Evolutionary conservation across 2,113 vertebrate genomes (phyloP), one percentile per base, ranked within the genome.

Genomic region (Dolichallabes microphthalmus): DNA sequence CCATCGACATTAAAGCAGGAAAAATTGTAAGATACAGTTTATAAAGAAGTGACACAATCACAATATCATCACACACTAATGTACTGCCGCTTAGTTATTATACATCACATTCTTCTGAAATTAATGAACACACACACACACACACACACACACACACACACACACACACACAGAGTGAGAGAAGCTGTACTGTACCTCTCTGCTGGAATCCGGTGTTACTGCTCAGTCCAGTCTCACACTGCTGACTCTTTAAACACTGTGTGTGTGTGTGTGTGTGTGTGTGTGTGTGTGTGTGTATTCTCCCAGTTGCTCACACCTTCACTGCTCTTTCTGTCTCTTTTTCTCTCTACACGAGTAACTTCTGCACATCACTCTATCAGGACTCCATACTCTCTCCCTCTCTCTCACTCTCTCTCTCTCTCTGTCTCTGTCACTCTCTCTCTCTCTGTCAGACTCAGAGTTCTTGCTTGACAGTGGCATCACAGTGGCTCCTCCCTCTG

Each of bases 221-320:
- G 39, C 4, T n/a, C 50, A 55, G 50, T 53, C 14, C 14, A 12
- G 1, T 64, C 22, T 27, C 2, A 35, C 68, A 45, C 32, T 71
- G 20, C 71, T 50, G 68, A 22, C 22, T 22, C 68, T 20, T 39
- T 4, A 71, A 39, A 45, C 68, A 14, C n/a, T 32, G 73, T 75
- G 73, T 75, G 50, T 75, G 73, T 75, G 45, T 53, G 73, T 53
- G 73, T 53, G 73, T 53, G 73, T 50, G 69, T 50, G 69, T 50
- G 69, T 45, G 69, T 45, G 35, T 45, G 69, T 50, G 69, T 22
- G 69, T 50, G 32, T 73, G 2, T 45, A 19, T 20, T 32, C 68
- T 32, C 9, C 66, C 19, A 5, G 25, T 22, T 12, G 66, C 5
- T 50, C 35, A 73, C 69, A 73, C 69, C 69, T 25, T 20, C 35